Conservation (phyloP, 2,797 vertebrate species). For the Fratercula arctica region DNA sequence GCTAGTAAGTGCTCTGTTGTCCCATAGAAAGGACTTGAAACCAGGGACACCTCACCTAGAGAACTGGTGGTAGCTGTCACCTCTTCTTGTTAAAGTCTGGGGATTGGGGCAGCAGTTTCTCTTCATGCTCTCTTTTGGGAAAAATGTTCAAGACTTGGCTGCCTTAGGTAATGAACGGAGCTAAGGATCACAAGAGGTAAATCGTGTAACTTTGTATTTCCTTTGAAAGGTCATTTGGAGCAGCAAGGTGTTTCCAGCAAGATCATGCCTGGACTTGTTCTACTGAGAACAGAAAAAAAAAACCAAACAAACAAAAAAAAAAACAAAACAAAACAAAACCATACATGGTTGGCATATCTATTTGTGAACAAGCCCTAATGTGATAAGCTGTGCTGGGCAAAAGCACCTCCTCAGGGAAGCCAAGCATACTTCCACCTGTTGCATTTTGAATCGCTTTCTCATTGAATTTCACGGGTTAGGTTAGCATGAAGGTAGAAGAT, state of each 20-base stretch:
- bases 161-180: background rate
- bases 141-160: background rate
- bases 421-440: background rate
- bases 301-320: no score
- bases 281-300: background rate
- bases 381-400: background rate
- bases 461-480: background rate
- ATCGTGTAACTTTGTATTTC: background rate
- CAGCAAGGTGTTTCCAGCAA: background rate
- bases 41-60: background rate
- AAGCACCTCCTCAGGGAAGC: background rate
- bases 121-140: background rate
- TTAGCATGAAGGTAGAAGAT: background rate
- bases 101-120: background rate
- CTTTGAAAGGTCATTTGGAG: background rate
- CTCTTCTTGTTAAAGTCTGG: background rate
- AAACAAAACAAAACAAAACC: background rate
- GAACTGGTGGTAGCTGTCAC: background rate
- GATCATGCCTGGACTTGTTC: background rate
- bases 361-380: background rate
- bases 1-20: background rate
- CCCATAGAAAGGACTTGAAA: background rate
- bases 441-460: background rate
- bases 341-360: rapidly evolving
- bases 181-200: background rate